These are phyloP conservation scores for Larimichthys polyactis DNA, from an alignment of 2,113 vertebrate genomes.

Conservation along the genomic window DNA sequence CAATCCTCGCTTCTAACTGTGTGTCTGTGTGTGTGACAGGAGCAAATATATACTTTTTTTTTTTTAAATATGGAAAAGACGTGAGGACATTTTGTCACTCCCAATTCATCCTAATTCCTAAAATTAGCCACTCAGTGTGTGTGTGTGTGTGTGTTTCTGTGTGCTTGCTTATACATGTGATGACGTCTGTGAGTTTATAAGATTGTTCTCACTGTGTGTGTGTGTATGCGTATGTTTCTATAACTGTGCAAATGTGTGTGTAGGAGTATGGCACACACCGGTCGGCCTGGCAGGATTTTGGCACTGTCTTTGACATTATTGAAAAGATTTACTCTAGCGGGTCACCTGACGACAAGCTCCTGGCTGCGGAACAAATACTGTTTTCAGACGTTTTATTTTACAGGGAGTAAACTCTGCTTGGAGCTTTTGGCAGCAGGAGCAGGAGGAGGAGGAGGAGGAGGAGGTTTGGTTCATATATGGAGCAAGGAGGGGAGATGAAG, in stretches of 20 bases:
- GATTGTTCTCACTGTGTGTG: slow-evolving; percentile 4
- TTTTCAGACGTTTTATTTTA: slow-evolving; percentile 69
- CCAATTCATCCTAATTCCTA: slow-evolving; percentile 26
- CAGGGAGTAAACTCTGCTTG: slow-evolving; percentile 60
- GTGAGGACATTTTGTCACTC: slow-evolving; percentile 27
- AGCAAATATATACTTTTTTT: background rate
- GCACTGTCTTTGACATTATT: slow-evolving; percentile 68
- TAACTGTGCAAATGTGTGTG: slow-evolving; percentile 1
- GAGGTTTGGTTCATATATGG: slow-evolving; percentile 40
- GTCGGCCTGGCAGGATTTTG: slow-evolving; percentile 75
- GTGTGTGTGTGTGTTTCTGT: background rate
- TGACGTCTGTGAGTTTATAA: slow-evolving; percentile 9
- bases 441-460: background rate
- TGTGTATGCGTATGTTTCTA: slow-evolving; percentile 10
- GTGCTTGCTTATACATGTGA: slow-evolving; percentile 2
- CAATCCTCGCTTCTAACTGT: background rate
- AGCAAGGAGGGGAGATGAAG: slow-evolving; percentile 36
- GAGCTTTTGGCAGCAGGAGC: slow-evolving; percentile 59
- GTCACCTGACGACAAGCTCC: slow-evolving; percentile 78
- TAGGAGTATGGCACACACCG: slow-evolving; percentile 52
- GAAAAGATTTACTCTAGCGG: slow-evolving; percentile 76
- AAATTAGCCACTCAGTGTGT: slow-evolving; percentile 7
- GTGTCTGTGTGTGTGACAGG: background rate
- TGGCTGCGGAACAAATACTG: slow-evolving; percentile 75
- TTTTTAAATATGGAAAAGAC: slow-evolving; percentile 7